Base-by-base conservation (phyloP, 2,113 vertebrate species). In the Pelmatolapia mariae region DNA sequence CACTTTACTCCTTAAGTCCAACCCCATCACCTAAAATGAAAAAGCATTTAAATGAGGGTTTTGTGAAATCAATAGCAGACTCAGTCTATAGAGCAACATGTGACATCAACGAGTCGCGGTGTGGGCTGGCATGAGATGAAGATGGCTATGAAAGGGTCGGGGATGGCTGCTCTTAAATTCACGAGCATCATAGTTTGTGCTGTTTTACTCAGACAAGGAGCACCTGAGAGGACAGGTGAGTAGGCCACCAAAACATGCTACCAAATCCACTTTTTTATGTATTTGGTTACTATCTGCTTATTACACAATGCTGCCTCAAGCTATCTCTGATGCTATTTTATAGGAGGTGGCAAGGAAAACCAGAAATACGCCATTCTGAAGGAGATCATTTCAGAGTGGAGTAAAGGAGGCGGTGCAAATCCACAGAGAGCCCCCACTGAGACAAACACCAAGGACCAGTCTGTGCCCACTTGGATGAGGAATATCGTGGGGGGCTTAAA, bases 401-500 rank as follows among this genome's bases (percentile, higher is more conserved):
- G 89, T 52, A 94, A 93, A 84, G 92, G 89, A 85, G 89, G 68
- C 3, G 57, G 83, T 8, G 93, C 87, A 93, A 91, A 78, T 71
- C 88, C 94, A 18, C 86, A 80, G 52, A 80, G 85, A 80, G 80
- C 89, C 43, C 81, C 89, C 12, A 16, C 76, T 22, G 93, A 94
- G 38, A 88, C 92, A 54, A 80, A 68, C 56, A 38, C 33, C 33
- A 81, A 90, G 15, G 93, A 95, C 31, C 91, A 87, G 36, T 82
- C 92, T 36, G 81, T 95, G 43, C 92, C 93, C 52, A 91, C 95
- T 10, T 93, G 96, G 84, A 81, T 96, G 88, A 96, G 87, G 43
- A 96, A 91, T 59, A 94, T 97, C 6, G 79, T 97, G 90, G 96
- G 96, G 26, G 85, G 95, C 53, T 94, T 97, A 7, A 96, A 96